phyloP scores from a whole-genome alignment of 2,888 invertebrate species.

The Latrodectus hesperus region DNA sequence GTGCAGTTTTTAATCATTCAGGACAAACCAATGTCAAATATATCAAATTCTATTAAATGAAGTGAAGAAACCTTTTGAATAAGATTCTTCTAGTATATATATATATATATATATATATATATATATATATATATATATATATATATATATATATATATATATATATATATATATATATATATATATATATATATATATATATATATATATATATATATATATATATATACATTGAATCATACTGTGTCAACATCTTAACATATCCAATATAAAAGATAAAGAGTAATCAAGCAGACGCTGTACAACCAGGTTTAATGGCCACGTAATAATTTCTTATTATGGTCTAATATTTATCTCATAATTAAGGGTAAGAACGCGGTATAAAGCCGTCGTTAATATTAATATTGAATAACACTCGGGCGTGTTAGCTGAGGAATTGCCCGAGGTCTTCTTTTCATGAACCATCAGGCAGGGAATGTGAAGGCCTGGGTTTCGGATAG shows the following conservation, averaged over 20 bases:
- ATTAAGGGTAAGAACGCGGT: constrained; percentile 43
- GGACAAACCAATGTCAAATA: no score
- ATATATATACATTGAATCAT: background rate
- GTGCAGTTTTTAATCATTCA: no score
- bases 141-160: background rate
- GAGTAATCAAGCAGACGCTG: background rate
- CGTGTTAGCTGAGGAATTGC: constrained; percentile 38
- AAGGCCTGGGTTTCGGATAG: constrained; percentile 22
- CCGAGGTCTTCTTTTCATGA: constrained; percentile 36
- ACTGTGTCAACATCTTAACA: no score
- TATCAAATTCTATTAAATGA: no score
- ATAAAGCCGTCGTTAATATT: constrained; percentile 57
- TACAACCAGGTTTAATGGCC: constrained; percentile 36
- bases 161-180: no score
- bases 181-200: no score
- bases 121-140: no score
- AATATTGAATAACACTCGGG: constrained; percentile 45
- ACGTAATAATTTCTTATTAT: constrained; percentile 55
- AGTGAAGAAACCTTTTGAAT: no score
- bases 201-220: background rate
- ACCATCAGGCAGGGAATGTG: constrained; percentile 33
- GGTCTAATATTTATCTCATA: constrained; percentile 36
- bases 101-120: background rate
- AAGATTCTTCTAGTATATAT: no score
- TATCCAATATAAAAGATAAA: background rate